phyloP scores from a whole-genome alignment of 2,888 invertebrate species.

The Choristoneura rosaceana region DNA sequence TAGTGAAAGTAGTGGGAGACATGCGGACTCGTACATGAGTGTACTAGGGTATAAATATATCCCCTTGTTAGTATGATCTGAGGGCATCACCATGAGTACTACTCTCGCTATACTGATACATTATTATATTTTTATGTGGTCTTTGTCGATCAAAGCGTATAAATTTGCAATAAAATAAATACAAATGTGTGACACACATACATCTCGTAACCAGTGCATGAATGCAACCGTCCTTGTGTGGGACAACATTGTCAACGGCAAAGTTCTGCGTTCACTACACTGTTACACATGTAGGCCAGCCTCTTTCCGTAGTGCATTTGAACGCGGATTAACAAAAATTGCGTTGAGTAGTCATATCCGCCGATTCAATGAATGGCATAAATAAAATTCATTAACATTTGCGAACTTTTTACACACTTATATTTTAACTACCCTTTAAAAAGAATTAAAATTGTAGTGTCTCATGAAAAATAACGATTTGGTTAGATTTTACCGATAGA shows the following conservation, averaged over 20 bases:
- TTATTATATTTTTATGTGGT: slow-evolving; percentile 4
- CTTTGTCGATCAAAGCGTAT: slow-evolving; percentile 45
- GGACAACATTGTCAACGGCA: slow-evolving; percentile 58
- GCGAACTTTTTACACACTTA: neutral
- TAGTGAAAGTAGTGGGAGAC: too few species aligned
- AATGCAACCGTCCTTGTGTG: slow-evolving; percentile 77
- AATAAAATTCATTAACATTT: neutral
- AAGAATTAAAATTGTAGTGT: too few species aligned
- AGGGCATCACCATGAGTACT: neutral
- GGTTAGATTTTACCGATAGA: too few species aligned
- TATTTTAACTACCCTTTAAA: neutral
- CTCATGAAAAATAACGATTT: too few species aligned
- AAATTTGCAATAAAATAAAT: slow-evolving; percentile 62
- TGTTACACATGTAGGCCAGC: slow-evolving; percentile 62
- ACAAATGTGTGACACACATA: slow-evolving; percentile 54
- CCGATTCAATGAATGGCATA: neutral
- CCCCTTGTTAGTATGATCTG: too few species aligned
- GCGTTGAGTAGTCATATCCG: neutral
- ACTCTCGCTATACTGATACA: slow-evolving; percentile 7
- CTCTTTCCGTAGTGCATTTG: slow-evolving; percentile 45
- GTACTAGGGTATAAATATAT: too few species aligned
- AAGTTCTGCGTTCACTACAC: slow-evolving; percentile 50
- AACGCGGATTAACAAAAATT: slow-evolving; percentile 4
- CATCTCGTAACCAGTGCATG: slow-evolving; percentile 59
- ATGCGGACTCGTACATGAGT: too few species aligned